Conservation (phyloP, 2,888 invertebrate genomes). For the Drosophila dives region DNA sequence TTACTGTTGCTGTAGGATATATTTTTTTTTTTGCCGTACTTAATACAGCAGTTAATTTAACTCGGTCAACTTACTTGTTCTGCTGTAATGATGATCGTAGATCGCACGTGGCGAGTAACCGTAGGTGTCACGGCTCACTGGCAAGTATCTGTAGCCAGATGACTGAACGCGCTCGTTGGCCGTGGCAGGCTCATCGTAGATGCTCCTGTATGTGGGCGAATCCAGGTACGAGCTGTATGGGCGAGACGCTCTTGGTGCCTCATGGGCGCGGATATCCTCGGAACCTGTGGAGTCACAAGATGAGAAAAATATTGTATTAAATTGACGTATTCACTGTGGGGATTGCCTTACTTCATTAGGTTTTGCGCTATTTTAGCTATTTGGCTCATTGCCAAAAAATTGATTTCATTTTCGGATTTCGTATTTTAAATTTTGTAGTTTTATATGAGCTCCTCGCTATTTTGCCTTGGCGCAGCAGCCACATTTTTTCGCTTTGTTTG, state of each 20-base stretch:
- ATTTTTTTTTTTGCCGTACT: constrained; percentile 17
- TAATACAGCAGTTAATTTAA: background rate
- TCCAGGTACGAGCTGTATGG: constrained; percentile 90
- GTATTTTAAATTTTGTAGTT: constrained; percentile 42
- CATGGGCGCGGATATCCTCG: constrained; percentile 95
- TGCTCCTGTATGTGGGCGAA: constrained; percentile 92
- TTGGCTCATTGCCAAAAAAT: constrained; percentile 73
- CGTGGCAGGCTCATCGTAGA: constrained; percentile 93
- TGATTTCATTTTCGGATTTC: constrained; percentile 61
- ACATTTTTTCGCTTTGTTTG: constrained; percentile 69
- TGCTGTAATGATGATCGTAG: constrained; percentile 94
- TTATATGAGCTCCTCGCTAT: constrained; percentile 59
- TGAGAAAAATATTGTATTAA: constrained; percentile 7
- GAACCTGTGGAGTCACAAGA: constrained; percentile 87
- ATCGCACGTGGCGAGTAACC: constrained; percentile 95
- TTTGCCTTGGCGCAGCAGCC: constrained; percentile 56
- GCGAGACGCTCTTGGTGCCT: constrained; percentile 90
- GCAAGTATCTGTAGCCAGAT: constrained; percentile 95
- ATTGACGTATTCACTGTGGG: background rate
- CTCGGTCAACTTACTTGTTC: constrained; percentile 90
- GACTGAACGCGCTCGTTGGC: constrained; percentile 94
- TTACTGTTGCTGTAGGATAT: constrained; percentile 56
- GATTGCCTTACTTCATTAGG: constrained; percentile 60
- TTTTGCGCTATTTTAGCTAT: constrained; percentile 65
- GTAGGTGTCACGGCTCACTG: constrained; percentile 95